These are phyloP conservation scores for Dione juno DNA, from an alignment of 2,888 invertebrate genomes.

Conservation along the genomic window DNA sequence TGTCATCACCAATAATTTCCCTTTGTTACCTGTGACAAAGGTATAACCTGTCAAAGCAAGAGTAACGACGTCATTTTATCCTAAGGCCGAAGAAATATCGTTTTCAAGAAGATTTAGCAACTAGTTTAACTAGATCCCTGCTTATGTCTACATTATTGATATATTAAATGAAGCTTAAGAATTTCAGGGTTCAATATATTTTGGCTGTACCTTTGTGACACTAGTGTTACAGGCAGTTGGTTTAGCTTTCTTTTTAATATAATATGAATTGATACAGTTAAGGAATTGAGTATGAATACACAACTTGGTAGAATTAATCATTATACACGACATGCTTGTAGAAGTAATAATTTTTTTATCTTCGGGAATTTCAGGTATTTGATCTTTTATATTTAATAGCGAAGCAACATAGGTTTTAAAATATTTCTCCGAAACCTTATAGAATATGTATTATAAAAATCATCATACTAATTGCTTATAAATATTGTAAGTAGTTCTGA, in stretches of 20 bases:
- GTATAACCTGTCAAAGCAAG: constrained; percentile 70
- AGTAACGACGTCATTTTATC: constrained; percentile 65
- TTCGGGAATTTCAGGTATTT: too few relatives aligned
- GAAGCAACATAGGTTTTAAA: too few relatives aligned
- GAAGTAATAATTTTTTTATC: too few relatives aligned
- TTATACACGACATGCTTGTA: too few relatives aligned
- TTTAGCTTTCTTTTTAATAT: not conserved
- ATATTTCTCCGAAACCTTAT: too few relatives aligned
- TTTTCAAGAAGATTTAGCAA: constrained; percentile 63
- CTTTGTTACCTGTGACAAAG: constrained; percentile 58
- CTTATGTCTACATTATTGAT: constrained; percentile 44
- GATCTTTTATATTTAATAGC: too few relatives aligned
- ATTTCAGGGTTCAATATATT: constrained; percentile 45
- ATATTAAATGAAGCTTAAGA: constrained; percentile 31
- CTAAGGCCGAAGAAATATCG: constrained; percentile 64
- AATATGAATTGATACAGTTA: too few relatives aligned
- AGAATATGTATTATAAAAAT: too few relatives aligned
- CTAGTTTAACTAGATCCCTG: constrained; percentile 55
- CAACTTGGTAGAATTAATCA: too few relatives aligned
- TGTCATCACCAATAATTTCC: constrained; percentile 34
- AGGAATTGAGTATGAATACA: too few relatives aligned
- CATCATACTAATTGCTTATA: too few relatives aligned
- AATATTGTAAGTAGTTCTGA: too few relatives aligned
- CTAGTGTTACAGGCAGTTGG: not conserved
- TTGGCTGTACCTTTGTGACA: constrained; percentile 59